Evolutionary conservation across 92 coral and sea anemone genomes (phyloP), one percentile per base, ranked within the genome.

Genomic region (Porites cylindrica): DNA sequence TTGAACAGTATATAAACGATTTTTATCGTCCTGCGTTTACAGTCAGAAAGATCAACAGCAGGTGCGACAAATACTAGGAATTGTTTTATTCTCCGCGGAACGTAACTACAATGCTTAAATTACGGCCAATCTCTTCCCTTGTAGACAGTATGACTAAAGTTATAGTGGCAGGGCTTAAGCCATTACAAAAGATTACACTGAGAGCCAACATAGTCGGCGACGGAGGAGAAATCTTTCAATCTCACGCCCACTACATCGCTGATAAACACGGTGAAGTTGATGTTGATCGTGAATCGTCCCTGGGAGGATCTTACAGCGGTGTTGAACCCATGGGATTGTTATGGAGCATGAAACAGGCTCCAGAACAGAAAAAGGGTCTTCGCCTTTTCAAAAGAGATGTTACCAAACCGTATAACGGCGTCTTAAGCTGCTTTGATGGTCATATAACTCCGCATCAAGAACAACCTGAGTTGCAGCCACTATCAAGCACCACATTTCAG

Each of bases 301-400:
- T 78, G 24, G 82, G 82, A 60, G 82, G 82, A 29, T 58, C 68
- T 78, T 78, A 78, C 82, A 78, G 38, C 26, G 82, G 82, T 12
- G 58, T 64, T 78, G 68, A 60, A 78, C 82, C 82, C 70, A 86
- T 86, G 88, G 89, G 89, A 24, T 52, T 85, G 47, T 32, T 85
- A 80, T 85, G 89, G 89, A 77, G 85, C 60, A 86, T 86, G 90
- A 62, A 86, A n/a, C 85, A 85, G 7, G 47, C 76, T 14, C 65
- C 26, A 16, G 66, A 54, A 11, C 72, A 79, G 51, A 80, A 10
- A 43, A 87, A 32, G 14, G 85, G 82, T 19, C 26, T 86, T 73
- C 78, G 90, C 59, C 79, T 86, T 51, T 53, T 19, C 29, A 86
- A 86, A 24, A 58, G 60, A 32, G 90, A 86, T n/a, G 90, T 86